phyloP scores from a whole-genome alignment of 2,113 vertebrate species.

The Rhinopomastus cyanomelas region DNA sequence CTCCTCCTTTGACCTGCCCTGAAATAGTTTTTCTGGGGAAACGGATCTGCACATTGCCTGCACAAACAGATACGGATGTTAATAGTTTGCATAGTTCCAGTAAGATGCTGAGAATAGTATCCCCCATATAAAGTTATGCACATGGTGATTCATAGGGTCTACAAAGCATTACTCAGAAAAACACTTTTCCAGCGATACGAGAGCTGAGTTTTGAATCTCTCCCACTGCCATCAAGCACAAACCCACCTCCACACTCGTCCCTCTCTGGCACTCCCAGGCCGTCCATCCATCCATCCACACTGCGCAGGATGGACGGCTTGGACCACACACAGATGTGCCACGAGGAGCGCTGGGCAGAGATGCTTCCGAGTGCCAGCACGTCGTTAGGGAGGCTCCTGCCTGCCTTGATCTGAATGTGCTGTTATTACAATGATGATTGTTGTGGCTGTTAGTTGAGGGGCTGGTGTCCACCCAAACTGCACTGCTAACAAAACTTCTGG shows the following conservation, averaged over 20 bases:
- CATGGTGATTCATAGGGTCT: constrained; percentile 59
- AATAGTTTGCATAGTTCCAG: constrained; percentile 27
- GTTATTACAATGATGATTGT: not conserved
- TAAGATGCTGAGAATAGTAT: constrained; percentile 50
- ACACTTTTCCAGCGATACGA: constrained; percentile 1
- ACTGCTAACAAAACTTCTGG: accelerated
- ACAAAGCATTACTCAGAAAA: constrained; percentile 45
- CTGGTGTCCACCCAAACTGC: not conserved
- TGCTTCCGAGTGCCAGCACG: accelerated
- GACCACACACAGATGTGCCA: accelerated
- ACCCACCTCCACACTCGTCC: constrained; percentile 1
- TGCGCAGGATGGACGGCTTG: not conserved
- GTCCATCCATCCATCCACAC: not conserved
- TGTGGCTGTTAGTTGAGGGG: accelerated
- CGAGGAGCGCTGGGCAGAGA: not conserved
- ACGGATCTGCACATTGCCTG: not conserved
- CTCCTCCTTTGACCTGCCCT: constrained; percentile 5
- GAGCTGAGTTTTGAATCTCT: constrained; percentile 38
- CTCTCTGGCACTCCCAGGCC: not conserved
- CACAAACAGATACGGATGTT: not conserved
- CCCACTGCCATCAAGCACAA: not conserved
- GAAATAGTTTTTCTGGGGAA: not conserved
- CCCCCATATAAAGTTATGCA: constrained; percentile 61
- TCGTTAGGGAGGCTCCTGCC: not conserved
- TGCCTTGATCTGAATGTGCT: not conserved